Evolutionary conservation across 2,888 invertebrate genomes (phyloP).

Genomic region (Abrostola tripartita): DNA sequence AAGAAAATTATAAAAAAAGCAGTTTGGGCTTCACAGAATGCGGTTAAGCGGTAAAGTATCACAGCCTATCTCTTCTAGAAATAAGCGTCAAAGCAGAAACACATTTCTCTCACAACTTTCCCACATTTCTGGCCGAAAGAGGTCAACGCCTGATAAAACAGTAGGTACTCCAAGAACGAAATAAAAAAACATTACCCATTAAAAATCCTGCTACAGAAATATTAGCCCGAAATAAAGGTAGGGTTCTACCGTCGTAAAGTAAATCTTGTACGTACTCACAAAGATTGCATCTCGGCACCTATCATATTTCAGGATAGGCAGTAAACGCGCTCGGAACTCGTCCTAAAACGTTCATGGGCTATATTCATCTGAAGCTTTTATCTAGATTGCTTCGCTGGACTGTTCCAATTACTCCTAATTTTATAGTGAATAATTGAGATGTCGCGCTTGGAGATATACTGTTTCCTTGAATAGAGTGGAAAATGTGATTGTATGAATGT

Average conservation of each 20-base stretch:
- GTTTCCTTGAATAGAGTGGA: not conserved
- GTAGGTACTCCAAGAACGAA: no score
- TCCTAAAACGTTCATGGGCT: slow-evolving; percentile 57
- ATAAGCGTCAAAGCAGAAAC: no score
- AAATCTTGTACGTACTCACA: slow-evolving; percentile 55
- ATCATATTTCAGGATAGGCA: slow-evolving; percentile 57
- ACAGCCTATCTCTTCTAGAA: no score
- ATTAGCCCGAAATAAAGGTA: slow-evolving; percentile 26
- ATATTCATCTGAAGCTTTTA: slow-evolving; percentile 69
- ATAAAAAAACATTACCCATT: slow-evolving; percentile 29
- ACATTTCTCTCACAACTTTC: not conserved
- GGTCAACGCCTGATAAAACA: slow-evolving; percentile 15
- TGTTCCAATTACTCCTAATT: slow-evolving; percentile 73
- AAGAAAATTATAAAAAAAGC: no score
- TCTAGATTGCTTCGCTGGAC: slow-evolving; percentile 71
- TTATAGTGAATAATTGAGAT: slow-evolving; percentile 72
- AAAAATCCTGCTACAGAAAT: slow-evolving; percentile 31
- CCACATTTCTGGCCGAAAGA: not conserved
- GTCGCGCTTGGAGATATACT: slow-evolving; percentile 4
- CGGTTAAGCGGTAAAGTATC: no score
- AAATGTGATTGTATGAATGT: not conserved
- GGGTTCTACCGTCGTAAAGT: slow-evolving; percentile 35
- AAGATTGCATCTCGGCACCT: slow-evolving; percentile 52
- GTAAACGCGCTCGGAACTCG: slow-evolving; percentile 49
- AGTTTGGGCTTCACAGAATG: no score